A percentile compares a stretch with the other conserved stretches of the same genome.
Evolutionary conservation across 1,140 invertebrate species (phyloP).

Genomic region (Hyles euphorbiae): DNA sequence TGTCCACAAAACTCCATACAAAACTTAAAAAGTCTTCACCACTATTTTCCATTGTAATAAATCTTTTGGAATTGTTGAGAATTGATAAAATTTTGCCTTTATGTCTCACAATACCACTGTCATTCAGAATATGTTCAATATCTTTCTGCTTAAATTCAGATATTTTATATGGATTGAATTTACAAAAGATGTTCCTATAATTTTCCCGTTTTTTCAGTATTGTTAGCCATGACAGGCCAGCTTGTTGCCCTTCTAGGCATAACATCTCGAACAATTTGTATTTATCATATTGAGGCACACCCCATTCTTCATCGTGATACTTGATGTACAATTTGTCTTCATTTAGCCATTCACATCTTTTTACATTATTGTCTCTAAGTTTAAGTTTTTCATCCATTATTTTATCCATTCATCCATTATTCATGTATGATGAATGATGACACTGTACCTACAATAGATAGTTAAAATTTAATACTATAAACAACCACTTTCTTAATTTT

Average conservation of each 20-base stretch:
- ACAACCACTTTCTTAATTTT: too few species aligned
- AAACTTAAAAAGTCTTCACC: slow-evolving; percentile 52
- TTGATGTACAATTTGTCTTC: slow-evolving; percentile 51
- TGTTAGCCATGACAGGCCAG: slow-evolving; percentile 63
- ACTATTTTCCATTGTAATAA: slow-evolving; percentile 44
- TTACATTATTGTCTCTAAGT: slow-evolving; percentile 15
- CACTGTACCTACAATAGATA: too few species aligned
- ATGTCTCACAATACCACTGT: slow-evolving; percentile 48
- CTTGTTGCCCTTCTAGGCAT: slow-evolving; percentile 68
- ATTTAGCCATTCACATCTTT: slow-evolving; percentile 51
- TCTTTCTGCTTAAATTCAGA: slow-evolving; percentile 31
- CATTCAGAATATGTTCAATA: slow-evolving; percentile 29
- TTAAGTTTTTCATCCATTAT: neutral
- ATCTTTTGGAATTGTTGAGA: slow-evolving; percentile 56
- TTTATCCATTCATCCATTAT: too few species aligned
- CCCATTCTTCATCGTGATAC: slow-evolving; percentile 66
- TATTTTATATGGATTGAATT: slow-evolving; percentile 52
- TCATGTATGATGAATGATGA: too few species aligned
- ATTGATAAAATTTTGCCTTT: slow-evolving; percentile 58
- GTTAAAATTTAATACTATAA: too few species aligned
- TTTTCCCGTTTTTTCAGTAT: slow-evolving; percentile 57
- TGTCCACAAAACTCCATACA: slow-evolving; percentile 56
- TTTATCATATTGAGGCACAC: slow-evolving; percentile 44
- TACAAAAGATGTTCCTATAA: slow-evolving; percentile 45
- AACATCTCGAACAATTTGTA: slow-evolving; percentile 55